Evolutionary conservation across 2,888 invertebrate species (phyloP).

Genomic region (Caenorhabditis sp.): DNA sequence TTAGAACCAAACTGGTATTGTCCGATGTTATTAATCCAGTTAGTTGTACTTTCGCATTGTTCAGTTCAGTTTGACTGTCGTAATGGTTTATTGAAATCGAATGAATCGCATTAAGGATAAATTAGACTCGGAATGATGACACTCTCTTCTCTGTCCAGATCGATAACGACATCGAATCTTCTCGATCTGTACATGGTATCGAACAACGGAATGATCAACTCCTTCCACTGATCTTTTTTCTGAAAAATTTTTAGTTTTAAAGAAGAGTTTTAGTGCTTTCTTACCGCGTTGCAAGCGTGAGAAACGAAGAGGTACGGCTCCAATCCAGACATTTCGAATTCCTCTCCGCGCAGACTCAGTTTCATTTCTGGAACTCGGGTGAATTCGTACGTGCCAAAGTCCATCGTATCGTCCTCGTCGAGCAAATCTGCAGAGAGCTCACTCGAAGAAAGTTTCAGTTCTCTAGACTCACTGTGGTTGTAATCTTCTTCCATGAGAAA

Average conservation of each 20-base stretch:
- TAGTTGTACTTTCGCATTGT: too few species aligned
- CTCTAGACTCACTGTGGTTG: constrained; percentile 7
- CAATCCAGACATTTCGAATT: constrained; percentile 33
- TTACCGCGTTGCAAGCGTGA: constrained; percentile 11
- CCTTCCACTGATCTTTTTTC: not conserved
- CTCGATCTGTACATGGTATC: constrained; percentile 2
- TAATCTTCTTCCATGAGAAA: constrained; percentile 27
- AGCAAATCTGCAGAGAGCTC: not conserved
- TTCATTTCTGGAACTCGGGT: not conserved
- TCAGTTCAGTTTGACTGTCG: too few species aligned
- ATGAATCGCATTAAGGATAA: constrained; percentile 1
- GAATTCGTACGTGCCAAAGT: not conserved
- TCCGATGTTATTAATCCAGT: too few species aligned
- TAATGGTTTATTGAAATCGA: too few species aligned
- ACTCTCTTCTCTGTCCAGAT: constrained; percentile 12
- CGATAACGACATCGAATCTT: constrained; percentile 15
- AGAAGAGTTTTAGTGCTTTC: not conserved
- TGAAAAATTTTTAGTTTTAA: not conserved
- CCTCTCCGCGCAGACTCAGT: constrained; percentile 14
- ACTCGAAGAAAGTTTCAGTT: not conserved
- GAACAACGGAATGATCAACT: not conserved
- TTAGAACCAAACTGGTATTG: not conserved
- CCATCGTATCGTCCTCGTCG: constrained; percentile 49
- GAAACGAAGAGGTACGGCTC: constrained; percentile 31
- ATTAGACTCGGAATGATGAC: not conserved